Evolutionary conservation across 2,888 invertebrate genomes (phyloP).

Genomic region (Hipparchia sbordonii): DNA sequence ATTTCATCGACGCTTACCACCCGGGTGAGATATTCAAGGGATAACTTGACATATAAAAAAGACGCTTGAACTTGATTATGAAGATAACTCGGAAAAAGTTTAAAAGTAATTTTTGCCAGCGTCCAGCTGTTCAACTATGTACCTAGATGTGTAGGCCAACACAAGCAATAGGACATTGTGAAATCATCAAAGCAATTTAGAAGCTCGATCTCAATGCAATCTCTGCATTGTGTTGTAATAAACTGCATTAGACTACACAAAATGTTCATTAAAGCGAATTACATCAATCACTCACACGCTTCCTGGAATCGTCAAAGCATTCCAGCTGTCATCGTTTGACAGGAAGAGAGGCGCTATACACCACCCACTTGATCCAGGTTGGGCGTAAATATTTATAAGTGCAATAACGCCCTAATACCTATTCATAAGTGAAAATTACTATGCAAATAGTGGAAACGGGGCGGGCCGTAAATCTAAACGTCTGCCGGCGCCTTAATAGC

Average conservation of each 20-base stretch:
- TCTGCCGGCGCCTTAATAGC: slow-evolving; percentile 69
- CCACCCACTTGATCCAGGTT: slow-evolving; percentile 61
- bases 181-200: slow-evolving; percentile 17
- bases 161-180: slow-evolving; percentile 2
- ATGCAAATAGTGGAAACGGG: slow-evolving; percentile 77
- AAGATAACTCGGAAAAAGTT: too few species aligned
- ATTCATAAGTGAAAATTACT: slow-evolving; percentile 83
- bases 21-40: too few species aligned
- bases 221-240: slow-evolving; percentile 36
- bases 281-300: slow-evolving; percentile 60
- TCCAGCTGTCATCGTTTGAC: slow-evolving; percentile 66
- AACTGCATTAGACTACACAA: slow-evolving; percentile 51
- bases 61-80: background rate
- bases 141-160: background rate
- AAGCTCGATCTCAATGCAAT: slow-evolving; percentile 22
- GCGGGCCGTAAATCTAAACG: slow-evolving; percentile 67
- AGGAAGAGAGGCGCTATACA: slow-evolving; percentile 64
- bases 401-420: slow-evolving; percentile 78
- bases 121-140: too few species aligned
- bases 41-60: background rate
- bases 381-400: slow-evolving; percentile 79
- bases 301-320: slow-evolving; percentile 61
- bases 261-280: slow-evolving; percentile 64
- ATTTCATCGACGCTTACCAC: too few species aligned
- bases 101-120: too few species aligned